Conservation (phyloP, 2,888 invertebrate species). For the Eupeodes luniger region DNA sequence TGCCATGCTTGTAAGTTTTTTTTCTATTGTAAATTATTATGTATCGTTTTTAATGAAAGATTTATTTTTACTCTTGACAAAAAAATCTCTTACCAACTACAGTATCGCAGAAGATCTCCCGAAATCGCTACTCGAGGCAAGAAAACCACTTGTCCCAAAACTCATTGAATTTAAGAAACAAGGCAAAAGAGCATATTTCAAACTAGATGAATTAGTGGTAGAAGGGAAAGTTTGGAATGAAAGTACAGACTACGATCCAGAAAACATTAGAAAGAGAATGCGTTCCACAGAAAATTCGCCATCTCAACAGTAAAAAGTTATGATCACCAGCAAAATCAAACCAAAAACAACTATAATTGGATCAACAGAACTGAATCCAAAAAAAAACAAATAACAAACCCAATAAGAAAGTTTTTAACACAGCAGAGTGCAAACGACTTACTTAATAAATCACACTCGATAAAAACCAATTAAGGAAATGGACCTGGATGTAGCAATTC, state of each 20-base stretch:
- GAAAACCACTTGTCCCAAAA: background rate
- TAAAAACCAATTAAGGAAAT: no score
- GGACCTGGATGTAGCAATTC: no score
- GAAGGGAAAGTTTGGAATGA: background rate
- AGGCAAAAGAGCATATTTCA: constrained; percentile 2
- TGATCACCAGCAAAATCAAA: background rate
- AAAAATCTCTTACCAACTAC: background rate
- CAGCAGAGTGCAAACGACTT: no score
- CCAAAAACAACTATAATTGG: background rate
- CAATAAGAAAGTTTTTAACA: no score
- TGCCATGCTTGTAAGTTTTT: no score
- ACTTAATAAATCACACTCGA: background rate
- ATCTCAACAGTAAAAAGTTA: background rate
- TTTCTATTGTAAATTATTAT: no score
- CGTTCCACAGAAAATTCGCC: background rate
- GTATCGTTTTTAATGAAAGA: no score
- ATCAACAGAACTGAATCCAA: background rate
- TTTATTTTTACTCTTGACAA: background rate
- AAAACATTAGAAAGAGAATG: background rate
- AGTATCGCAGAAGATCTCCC: background rate
- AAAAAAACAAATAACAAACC: background rate
- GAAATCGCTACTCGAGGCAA: background rate
- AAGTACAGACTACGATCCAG: background rate
- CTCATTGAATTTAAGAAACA: background rate
- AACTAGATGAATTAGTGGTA: background rate